phyloP scores from a whole-genome alignment of 1,140 invertebrate genomes.

The Anastrepha obliqua region DNA sequence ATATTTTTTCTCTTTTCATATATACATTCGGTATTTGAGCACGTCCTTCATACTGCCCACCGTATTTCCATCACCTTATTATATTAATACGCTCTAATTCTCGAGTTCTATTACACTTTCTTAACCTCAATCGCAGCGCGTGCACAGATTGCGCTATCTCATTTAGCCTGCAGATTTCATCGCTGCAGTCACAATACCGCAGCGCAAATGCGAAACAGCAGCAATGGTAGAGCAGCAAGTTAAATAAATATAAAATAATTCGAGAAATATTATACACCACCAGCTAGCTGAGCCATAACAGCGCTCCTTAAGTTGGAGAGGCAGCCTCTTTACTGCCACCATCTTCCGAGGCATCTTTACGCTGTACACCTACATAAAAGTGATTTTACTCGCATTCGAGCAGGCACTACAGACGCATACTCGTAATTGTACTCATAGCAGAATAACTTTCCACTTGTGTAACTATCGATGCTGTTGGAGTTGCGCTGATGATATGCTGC shows the following conservation, averaged over 20 bases:
- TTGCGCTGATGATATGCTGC: neutral
- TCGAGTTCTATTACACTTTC: neutral
- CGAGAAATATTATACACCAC: no score
- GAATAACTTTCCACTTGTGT: conserved; percentile 17
- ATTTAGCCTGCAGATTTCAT: neutral
- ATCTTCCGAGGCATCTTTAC: neutral
- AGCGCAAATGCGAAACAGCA: neutral
- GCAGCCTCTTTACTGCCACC: neutral
- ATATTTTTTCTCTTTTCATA: no score
- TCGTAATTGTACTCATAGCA: no score
- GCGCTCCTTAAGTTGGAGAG: no score
- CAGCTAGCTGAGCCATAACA: no score
- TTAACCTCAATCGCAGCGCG: neutral
- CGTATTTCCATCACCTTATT: neutral
- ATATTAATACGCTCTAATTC: neutral
- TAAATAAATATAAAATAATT: neutral
- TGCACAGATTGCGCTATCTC: neutral
- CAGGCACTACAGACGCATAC: neutral
- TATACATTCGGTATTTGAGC: no score
- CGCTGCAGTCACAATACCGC: neutral
- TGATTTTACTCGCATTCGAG: neutral
- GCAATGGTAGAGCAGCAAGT: neutral
- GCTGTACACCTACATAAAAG: neutral
- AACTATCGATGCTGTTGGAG: neutral
- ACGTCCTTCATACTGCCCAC: no score